Evolutionary conservation across 35 echinoderm and acorn worm genomes (phyloP).

Genomic region (Apostichopus japonicus): DNA sequence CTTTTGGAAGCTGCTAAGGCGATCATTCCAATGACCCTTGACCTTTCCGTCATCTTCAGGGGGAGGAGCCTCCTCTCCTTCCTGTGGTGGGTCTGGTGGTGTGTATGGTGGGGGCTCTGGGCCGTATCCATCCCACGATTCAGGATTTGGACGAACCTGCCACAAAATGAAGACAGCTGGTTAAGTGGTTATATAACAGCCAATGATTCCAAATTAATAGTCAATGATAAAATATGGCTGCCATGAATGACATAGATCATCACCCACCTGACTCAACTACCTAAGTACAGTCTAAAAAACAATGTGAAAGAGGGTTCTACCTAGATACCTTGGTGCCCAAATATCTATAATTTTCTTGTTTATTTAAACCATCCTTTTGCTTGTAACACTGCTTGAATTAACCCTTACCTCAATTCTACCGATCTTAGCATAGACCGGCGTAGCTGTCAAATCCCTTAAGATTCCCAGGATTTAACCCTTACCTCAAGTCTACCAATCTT

Average conservation of each 20-base stretch:
- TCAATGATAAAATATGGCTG: too few relatives aligned
- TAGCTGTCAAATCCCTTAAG: constrained; percentile 67
- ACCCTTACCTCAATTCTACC: constrained; percentile 84
- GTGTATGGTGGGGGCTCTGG: constrained; percentile 70
- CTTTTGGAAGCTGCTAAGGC: constrained; percentile 93
- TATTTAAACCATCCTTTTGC: too few relatives aligned
- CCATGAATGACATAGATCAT: too few relatives aligned
- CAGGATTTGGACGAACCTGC: constrained; percentile 88
- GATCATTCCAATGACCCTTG: constrained; percentile 92
- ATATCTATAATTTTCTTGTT: too few relatives aligned
- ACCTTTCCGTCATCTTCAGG: constrained; percentile 88
- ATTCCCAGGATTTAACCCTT: constrained; percentile 49
- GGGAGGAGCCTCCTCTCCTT: constrained; percentile 67
- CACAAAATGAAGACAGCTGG: not conserved
- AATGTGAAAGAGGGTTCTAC: too few relatives aligned
- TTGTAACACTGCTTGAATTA: not conserved
- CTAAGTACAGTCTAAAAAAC: too few relatives aligned
- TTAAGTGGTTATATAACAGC: not conserved
- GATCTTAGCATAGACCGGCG: constrained; percentile 83
- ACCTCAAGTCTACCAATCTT: constrained; percentile 92
- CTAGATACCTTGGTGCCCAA: too few relatives aligned
- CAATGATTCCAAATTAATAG: too few relatives aligned
- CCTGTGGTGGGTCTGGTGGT: constrained; percentile 57
- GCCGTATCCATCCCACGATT: constrained; percentile 89
- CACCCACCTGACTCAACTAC: too few relatives aligned